Evolutionary conservation across 2,797 vertebrate species (phyloP), one percentile per base, ranked within the genome.

Genomic region (Apodemus agrarius): DNA sequence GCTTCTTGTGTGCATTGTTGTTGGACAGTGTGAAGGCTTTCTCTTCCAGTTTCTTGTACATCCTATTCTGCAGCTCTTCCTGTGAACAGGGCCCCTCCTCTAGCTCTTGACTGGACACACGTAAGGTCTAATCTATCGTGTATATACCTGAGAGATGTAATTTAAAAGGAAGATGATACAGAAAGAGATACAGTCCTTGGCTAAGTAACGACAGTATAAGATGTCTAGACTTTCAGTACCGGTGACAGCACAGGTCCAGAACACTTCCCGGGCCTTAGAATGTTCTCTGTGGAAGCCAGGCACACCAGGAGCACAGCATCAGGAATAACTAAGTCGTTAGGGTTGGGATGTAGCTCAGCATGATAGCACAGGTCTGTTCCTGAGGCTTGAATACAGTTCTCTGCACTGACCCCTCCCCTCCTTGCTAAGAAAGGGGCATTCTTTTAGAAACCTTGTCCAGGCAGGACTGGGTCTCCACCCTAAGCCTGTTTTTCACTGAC

Each of bases 61-160:
- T 14, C 16, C 13, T 72, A 1, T 87, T 3, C 22, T 46, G 54
- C 5, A 0, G 0, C 37, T 3, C 0, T 4, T 84, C 57, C 2
- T 81, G 0, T 7, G 19, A 11, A 6, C 57, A 67, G 0, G 34
- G 78, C 16, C 74, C 43, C 89, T 21, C 29, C 17, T 43, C 14
- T 0, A 3, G 10, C 3, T 13, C 34, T 34, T 37, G 0, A 22
- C 0, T 76, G 34, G 12, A 86, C 75, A 74, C n/a, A 75, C 6
- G 0, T 1, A 43, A 43, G 10, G 26, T 93, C 67, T 16, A 57
- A 43, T 76, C 3, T 80, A 12, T 10, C 37, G 8, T 17, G 29
- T 80, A 6, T 87, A 26, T 26, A 80, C 37, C 37, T 14, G 43
- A 34, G 19, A 89, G 84, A 90, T 24, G 79, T 3, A 78, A 57